phyloP scores from a whole-genome alignment of 2,888 invertebrate genomes.

The Cerastis leucographa region DNA sequence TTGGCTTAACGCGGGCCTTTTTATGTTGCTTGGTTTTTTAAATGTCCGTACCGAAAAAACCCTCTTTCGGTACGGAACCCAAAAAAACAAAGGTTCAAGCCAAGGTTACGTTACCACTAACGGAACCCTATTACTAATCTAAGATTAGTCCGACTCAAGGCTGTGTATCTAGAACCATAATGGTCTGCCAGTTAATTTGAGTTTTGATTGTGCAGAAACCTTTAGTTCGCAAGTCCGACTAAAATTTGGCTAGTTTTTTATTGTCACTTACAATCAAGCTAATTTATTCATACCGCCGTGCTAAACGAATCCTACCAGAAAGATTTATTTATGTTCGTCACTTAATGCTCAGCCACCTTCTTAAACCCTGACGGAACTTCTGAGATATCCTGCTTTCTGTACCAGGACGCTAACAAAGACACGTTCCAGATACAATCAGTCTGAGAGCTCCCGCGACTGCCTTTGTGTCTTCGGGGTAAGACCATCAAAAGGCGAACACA shows the following conservation, averaged over 20 bases:
- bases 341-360: background rate
- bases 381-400: background rate
- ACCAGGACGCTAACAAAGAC: slow-evolving; percentile 58
- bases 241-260: background rate
- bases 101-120: background rate
- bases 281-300: background rate
- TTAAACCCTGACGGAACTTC: background rate
- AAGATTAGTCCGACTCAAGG: background rate
- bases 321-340: background rate
- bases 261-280: background rate
- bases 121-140: background rate
- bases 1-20: background rate
- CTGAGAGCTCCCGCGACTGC: slow-evolving; percentile 63
- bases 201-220: background rate
- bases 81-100: too few relatives aligned
- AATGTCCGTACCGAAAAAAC: background rate
- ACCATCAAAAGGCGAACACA: slow-evolving; percentile 58
- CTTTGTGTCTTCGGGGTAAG: slow-evolving; percentile 56
- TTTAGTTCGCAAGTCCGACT: background rate
- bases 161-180: background rate
- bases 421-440: slow-evolving; percentile 64
- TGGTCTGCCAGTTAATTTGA: background rate
- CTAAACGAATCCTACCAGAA: background rate
- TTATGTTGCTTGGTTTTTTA: background rate
- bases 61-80: too few relatives aligned